Conservation (phyloP, 2,797 vertebrate species). For the Crax fasciolata region DNA sequence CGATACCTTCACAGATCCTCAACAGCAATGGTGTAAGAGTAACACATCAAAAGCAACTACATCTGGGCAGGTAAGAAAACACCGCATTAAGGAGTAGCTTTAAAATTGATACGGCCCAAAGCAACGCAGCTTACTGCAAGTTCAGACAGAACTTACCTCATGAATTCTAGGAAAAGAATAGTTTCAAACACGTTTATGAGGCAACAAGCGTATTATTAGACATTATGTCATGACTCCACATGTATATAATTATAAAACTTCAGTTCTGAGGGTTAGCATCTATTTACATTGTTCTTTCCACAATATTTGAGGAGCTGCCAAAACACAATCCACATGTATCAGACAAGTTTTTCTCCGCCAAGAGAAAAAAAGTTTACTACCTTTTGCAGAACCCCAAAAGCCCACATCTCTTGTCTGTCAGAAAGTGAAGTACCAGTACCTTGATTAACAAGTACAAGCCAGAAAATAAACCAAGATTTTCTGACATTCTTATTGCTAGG, state of each 20-base stretch:
- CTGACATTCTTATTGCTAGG: background rate
- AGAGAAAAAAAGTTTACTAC: background rate
- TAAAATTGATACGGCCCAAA: background rate
- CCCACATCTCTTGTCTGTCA: background rate
- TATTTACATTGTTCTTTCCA: background rate
- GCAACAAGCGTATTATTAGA: background rate
- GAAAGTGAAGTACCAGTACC: background rate
- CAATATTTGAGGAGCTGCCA: background rate
- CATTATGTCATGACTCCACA: background rate
- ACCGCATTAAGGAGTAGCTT: background rate
- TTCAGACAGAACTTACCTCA: background rate
- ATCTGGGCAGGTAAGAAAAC: background rate
- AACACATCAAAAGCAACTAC: background rate
- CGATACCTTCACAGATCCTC: background rate
- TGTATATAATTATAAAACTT: background rate
- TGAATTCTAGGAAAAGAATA: background rate
- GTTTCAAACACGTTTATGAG: background rate
- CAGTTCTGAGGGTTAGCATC: background rate
- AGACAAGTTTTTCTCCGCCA: background rate
- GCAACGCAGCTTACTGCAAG: conserved; percentile 12
- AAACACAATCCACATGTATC: background rate
- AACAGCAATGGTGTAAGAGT: background rate
- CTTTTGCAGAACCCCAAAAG: background rate
- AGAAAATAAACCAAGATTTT: background rate
- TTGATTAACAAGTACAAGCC: background rate